A percentile compares a stretch with the other conserved stretches of the same genome.
Conservation (phyloP, 1,140 invertebrate species). For the Drosophila triauraria region DNA sequence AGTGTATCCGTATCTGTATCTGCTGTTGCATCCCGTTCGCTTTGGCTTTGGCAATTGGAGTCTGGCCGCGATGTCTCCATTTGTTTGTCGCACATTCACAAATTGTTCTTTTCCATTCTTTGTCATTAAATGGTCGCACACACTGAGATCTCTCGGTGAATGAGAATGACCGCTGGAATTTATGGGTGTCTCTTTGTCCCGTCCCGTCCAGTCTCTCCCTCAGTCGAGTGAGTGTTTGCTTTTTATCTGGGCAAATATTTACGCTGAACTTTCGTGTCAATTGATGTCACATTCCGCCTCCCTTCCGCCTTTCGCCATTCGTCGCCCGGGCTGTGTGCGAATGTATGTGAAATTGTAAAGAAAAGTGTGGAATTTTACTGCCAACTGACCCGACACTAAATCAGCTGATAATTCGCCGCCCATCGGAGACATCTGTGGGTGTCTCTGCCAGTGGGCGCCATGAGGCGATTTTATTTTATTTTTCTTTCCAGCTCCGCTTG, state of each 20-base stretch:
- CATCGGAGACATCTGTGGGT: constrained; percentile 39
- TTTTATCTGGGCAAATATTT: constrained; percentile 82
- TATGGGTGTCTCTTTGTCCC: constrained; percentile 67
- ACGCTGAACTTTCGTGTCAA: constrained; percentile 81
- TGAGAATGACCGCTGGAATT: constrained; percentile 76
- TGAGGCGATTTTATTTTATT: constrained; percentile 26
- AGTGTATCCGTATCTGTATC: constrained; percentile 10
- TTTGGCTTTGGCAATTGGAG: constrained; percentile 67
- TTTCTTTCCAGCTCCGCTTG: constrained; percentile 5
- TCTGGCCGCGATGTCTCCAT: constrained; percentile 80
- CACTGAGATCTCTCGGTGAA: constrained; percentile 25
- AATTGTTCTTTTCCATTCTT: constrained; percentile 80
- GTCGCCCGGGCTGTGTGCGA: background rate
- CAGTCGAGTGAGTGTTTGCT: constrained; percentile 38
- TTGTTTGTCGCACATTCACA: constrained; percentile 81
- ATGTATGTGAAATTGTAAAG: constrained; percentile 74
- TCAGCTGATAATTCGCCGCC: constrained; percentile 72
- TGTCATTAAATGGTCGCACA: constrained; percentile 72
- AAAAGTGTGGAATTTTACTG: constrained; percentile 77
- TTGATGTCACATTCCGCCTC: constrained; percentile 76
- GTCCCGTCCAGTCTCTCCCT: background rate
- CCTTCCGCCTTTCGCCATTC: background rate
- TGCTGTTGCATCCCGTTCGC: constrained; percentile 32
- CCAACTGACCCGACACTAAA: constrained; percentile 77
- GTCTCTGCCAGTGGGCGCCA: constrained; percentile 51